These are phyloP conservation scores for Eupithecia inturbata DNA, from an alignment of 2,888 invertebrate genomes.

Conservation along the genomic window DNA sequence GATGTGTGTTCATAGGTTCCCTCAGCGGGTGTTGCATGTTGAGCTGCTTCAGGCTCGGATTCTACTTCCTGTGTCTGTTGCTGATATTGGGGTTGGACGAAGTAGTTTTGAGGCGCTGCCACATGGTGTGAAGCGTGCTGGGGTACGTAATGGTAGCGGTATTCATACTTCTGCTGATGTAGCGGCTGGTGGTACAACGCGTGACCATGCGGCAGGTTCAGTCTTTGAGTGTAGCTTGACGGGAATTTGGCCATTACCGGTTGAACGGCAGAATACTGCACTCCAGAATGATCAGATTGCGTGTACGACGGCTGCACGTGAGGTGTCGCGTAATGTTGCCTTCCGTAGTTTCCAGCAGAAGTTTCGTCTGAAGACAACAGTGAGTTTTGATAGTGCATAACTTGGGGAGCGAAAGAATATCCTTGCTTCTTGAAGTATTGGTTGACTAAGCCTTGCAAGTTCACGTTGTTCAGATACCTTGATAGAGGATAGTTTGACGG, in stretches of 20 bases:
- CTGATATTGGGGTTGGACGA: conserved; percentile 65
- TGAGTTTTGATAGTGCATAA: conserved; percentile 66
- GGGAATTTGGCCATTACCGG: conserved; percentile 81
- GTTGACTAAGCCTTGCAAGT: conserved; percentile 82
- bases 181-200: conserved; percentile 63
- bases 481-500: conserved; percentile 83
- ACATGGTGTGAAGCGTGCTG: conserved; percentile 47
- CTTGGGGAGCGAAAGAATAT: conserved; percentile 70
- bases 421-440: conserved; percentile 81
- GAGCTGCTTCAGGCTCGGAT: conserved; percentile 42
- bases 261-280: conserved; percentile 78
- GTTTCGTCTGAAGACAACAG: conserved; percentile 50
- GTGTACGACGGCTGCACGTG: conserved; percentile 74
- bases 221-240: conserved; percentile 63
- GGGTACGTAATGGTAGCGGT: conserved; percentile 68
- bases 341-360: conserved; percentile 54
- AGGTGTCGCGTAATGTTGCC: conserved; percentile 71
- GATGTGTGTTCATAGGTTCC: conserved; percentile 58
- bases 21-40: conserved; percentile 49
- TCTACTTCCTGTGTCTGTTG: conserved; percentile 54
- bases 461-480: conserved; percentile 80
- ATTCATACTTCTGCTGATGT: conserved; percentile 68
- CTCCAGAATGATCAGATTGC: conserved; percentile 73
- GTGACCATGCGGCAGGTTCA: conserved; percentile 62
- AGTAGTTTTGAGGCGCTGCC: conserved; percentile 60